Evolutionary conservation across 2,888 invertebrate species (phyloP).

Genomic region (Trisateles emortualis): DNA sequence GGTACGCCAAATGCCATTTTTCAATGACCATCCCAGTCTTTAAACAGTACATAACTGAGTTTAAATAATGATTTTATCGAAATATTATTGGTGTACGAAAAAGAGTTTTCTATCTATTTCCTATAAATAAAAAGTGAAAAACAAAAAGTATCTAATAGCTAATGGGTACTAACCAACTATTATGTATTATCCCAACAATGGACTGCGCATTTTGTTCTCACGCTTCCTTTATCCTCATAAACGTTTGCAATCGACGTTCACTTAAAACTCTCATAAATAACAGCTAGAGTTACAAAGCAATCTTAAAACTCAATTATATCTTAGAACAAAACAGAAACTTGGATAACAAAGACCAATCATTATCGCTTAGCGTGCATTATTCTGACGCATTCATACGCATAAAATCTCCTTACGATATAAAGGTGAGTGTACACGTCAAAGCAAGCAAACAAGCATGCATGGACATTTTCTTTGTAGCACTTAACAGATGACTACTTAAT

Average conservation of each 20-base stretch:
- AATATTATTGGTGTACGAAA: too few species aligned
- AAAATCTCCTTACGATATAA: conserved; percentile 35
- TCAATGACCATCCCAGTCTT: too few species aligned
- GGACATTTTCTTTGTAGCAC: too few species aligned
- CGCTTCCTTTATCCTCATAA: neutral
- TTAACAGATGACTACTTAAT: too few species aligned
- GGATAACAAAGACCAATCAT: conserved; percentile 19
- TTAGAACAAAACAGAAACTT: conserved; percentile 8
- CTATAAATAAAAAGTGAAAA: neutral
- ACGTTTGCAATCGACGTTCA: neutral
- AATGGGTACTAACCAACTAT: neutral
- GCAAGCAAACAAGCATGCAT: neutral
- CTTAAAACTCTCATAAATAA: neutral
- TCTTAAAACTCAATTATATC: conserved; percentile 6
- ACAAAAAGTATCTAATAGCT: neutral
- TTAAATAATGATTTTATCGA: too few species aligned
- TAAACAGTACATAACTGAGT: too few species aligned
- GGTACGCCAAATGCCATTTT: too few species aligned
- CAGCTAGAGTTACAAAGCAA: neutral
- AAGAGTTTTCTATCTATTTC: too few species aligned
- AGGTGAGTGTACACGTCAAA: neutral
- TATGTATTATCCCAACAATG: neutral
- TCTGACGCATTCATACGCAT: conserved; percentile 25
- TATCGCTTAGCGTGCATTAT: conserved; percentile 19
- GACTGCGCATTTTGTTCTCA: neutral